Evolutionary conservation across 2,888 invertebrate species (phyloP).

Genomic region (Lamellibrachia satsuma): DNA sequence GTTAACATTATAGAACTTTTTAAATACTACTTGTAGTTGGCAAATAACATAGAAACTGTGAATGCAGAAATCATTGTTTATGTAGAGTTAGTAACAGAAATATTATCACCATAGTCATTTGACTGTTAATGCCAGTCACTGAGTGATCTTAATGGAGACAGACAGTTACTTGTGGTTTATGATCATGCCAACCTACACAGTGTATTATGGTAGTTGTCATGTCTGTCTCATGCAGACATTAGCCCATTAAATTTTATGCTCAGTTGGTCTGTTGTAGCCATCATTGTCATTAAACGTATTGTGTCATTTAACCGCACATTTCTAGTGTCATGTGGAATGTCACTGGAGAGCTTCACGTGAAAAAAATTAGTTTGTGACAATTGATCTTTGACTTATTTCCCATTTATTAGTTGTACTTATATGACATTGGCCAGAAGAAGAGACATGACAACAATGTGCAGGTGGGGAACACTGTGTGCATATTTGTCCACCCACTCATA

Average conservation of each 20-base stretch:
- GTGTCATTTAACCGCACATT: too few relatives aligned
- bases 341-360: background rate
- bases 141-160: too few relatives aligned
- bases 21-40: too few relatives aligned
- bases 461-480: background rate
- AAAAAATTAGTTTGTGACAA: background rate
- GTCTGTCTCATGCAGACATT: background rate
- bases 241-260: background rate
- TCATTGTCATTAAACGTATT: background rate
- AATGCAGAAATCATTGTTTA: too few relatives aligned
- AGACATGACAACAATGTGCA: background rate
- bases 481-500: background rate
- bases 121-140: too few relatives aligned
- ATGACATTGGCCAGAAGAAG: background rate
- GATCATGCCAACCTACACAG: background rate
- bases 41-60: too few relatives aligned
- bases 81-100: too few relatives aligned
- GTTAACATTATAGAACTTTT: too few relatives aligned
- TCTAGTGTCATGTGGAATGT: background rate
- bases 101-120: too few relatives aligned
- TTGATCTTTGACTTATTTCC: background rate
- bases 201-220: background rate
- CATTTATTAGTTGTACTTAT: background rate
- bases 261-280: background rate
- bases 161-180: too few relatives aligned